A percentile compares a stretch with the other conserved stretches of the same genome.
phyloP scores from a whole-genome alignment of 2,797 vertebrate species.

The Apogon hyalosoma region DNA sequence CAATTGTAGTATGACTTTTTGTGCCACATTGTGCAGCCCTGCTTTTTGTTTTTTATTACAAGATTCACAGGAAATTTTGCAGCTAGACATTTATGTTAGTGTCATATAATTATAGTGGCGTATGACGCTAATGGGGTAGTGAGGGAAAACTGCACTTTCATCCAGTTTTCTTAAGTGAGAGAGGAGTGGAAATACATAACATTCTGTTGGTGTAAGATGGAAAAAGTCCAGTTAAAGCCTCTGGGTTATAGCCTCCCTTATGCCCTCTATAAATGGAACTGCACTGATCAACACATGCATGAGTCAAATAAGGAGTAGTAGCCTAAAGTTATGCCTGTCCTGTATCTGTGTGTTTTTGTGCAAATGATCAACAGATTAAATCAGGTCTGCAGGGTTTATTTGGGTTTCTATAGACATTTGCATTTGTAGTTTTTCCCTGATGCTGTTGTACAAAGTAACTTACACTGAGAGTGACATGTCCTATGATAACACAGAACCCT shows the following conservation, averaged over 20 bases:
- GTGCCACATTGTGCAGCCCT: too few species aligned
- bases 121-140: slow-evolving; percentile 15
- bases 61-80: background rate
- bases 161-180: slow-evolving; percentile 36
- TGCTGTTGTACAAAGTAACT: slow-evolving; percentile 14
- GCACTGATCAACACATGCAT: slow-evolving; percentile 37
- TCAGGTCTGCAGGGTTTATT: background rate
- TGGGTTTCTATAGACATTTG: background rate
- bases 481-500: slow-evolving; percentile 2
- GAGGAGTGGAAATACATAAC: slow-evolving; percentile 53
- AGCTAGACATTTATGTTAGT: slow-evolving; percentile 20
- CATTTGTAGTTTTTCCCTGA: slow-evolving; percentile 15
- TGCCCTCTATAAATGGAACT: slow-evolving; percentile 46
- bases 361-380: slow-evolving; percentile 2
- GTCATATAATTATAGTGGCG: slow-evolving; percentile 27
- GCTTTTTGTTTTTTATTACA: slow-evolving; percentile 9
- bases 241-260: slow-evolving; percentile 32
- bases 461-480: background rate
- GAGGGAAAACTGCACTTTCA: slow-evolving; percentile 51
- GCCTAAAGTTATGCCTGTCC: slow-evolving; percentile 15
- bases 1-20: too few species aligned
- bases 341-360: slow-evolving; percentile 2
- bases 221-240: slow-evolving; percentile 65
- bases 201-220: slow-evolving; percentile 14
- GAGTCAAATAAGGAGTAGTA: slow-evolving; percentile 30